phyloP scores from a whole-genome alignment of 1,140 invertebrate genomes.

The Heliconius melpomene region DNA sequence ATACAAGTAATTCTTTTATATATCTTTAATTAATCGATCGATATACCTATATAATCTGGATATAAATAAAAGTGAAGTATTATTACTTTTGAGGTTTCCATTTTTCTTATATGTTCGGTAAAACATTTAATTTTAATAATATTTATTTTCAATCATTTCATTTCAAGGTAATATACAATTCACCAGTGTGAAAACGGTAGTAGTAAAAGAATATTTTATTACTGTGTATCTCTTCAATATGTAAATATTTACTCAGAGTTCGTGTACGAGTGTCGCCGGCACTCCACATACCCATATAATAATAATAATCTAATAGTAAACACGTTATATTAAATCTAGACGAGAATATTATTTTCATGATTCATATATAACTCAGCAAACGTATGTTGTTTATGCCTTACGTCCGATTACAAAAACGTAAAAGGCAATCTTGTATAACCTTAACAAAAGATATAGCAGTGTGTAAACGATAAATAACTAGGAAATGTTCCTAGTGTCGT shows the following conservation, averaged over 20 bases:
- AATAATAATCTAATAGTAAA: neutral
- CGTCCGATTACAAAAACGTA: neutral
- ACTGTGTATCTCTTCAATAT: constrained; percentile 5
- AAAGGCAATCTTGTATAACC: neutral
- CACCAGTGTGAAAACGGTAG: neutral
- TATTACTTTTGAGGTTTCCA: too few species aligned
- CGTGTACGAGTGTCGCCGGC: neutral
- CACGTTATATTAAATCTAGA: constrained; percentile 8
- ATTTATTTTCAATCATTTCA: too few species aligned
- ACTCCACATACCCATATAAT: neutral
- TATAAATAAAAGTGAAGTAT: too few species aligned
- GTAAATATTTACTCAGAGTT: neutral
- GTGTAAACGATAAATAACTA: constrained; percentile 11
- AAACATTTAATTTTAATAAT: neutral
- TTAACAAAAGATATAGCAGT: constrained; percentile 7
- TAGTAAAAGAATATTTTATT: constrained; percentile 8
- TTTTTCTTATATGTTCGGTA: too few species aligned
- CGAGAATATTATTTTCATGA: neutral
- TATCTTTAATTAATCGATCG: too few species aligned
- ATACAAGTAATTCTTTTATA: constrained; percentile 30
- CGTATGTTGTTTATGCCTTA: neutral
- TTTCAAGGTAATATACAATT: constrained; percentile 22
- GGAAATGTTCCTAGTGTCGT: constrained; percentile 25
- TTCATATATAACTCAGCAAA: neutral
- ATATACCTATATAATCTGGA: too few species aligned